Base-by-base conservation (phyloP, 2,888 invertebrate genomes). In the Junonia oenone region DNA sequence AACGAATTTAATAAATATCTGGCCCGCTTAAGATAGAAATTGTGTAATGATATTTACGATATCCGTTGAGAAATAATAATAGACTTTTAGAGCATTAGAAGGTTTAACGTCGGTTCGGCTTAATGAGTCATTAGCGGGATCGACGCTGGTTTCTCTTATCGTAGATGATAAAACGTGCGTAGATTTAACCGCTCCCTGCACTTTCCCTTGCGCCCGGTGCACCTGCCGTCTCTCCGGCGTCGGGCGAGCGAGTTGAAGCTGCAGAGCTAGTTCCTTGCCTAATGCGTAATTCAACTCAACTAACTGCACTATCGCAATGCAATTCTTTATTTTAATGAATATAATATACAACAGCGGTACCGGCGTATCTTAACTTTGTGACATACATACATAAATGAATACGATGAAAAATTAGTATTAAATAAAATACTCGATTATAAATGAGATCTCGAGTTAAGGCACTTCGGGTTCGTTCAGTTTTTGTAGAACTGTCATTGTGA, bases 161-260 rank as follows among this genome's bases (percentile, higher is more conserved):
- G 81, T 61, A 67, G 73, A 83, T 83, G 85, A 86, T 85, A 88
- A 86, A 84, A 82, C 83, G 81, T 83, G 81, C 83, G 82, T 84
- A 74, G 76, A 78, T 74, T 68, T 73, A 68, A 80, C 81, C 86
- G 79, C 86, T 72, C 86, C 85, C 83, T 78, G 75, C 75, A 86
- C 89, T 89, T 89, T 90, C 87, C 83, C 84, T 51, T 76, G 75
- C 68, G 68, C 68, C 57, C 55, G 63, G 52, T 62, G 63, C 66
- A 67, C 67, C 65, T 68, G 66, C 62, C 55, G 45, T 31, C 29
- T 22, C 29, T 45, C 43, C 13, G 22, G 22, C 75, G 72, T 72
- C 77, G 72, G 72, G 74, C 75, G 72, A 75, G 70, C 66, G 75
- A 78, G 78, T 76, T 77, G 76, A 77, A 72, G 72, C 73, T 66